Evolutionary conservation across 2,113 vertebrate species (phyloP).

Genomic region (Geothlypis trichas): DNA sequence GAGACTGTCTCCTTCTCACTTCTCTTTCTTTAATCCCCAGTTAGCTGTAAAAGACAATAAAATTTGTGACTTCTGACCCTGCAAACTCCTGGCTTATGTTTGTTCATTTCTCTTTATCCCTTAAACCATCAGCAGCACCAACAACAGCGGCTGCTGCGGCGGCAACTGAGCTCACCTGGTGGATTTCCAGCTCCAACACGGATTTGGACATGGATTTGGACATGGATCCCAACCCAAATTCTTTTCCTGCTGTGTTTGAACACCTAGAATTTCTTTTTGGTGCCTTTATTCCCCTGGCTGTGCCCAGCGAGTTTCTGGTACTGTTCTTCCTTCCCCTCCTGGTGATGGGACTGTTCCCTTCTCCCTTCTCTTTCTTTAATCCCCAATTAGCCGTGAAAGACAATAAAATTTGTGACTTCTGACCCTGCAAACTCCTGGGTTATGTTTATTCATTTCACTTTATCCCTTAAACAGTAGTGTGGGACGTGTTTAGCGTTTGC

Average conservation of each 20-base stretch:
- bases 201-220: not conserved
- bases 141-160: accelerated
- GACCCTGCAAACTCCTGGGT: not conserved
- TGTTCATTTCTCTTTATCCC: not conserved
- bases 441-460: not conserved
- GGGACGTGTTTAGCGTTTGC: not conserved
- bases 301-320: accelerated
- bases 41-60: slow-evolving; percentile 19
- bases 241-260: not conserved
- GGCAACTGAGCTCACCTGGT: not conserved
- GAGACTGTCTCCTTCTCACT: not conserved
- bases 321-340: not conserved
- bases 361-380: not conserved
- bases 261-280: not conserved
- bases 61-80: not conserved
- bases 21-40: not conserved
- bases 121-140: not conserved
- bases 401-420: not conserved
- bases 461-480: not conserved
- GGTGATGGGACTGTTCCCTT: not conserved
- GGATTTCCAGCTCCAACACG: accelerated
- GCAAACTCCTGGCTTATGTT: not conserved
- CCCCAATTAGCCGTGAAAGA: not conserved
- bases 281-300: not conserved
- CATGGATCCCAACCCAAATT: accelerated